Evolutionary conservation across 2,113 vertebrate species (phyloP).

Genomic region (Corythaixoides concolor): DNA sequence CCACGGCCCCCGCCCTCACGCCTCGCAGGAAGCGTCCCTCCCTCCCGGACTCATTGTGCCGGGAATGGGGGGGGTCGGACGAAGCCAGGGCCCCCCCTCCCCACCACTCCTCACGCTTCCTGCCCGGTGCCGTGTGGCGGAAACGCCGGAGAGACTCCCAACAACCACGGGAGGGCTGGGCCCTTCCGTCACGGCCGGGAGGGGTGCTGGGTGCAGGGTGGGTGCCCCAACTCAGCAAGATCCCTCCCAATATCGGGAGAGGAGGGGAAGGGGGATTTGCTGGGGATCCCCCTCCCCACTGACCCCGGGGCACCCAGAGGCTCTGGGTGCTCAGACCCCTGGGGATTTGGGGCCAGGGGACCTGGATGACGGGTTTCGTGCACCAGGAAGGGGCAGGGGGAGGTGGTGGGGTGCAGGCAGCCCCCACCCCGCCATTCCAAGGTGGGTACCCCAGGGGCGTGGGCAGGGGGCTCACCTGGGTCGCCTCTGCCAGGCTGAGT

Average conservation of each 20-base stretch:
- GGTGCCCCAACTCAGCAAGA: neutral
- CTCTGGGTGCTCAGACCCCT: neutral
- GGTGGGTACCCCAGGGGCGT: accelerated
- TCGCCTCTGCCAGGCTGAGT: neutral
- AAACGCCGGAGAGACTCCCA: slow-evolving; percentile 23
- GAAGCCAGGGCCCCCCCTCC: neutral
- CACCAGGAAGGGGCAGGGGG: neutral
- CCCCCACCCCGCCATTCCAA: neutral
- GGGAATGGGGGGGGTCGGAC: neutral
- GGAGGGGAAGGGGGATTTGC: neutral
- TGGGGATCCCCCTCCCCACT: neutral
- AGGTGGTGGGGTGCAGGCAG: neutral
- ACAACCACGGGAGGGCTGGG: neutral
- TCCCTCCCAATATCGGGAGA: neutral
- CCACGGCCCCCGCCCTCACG: neutral
- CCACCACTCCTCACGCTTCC: neutral
- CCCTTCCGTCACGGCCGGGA: neutral
- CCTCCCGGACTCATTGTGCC: slow-evolving; percentile 15
- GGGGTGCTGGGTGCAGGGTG: neutral
- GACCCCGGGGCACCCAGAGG: too few species aligned
- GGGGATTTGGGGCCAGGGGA: neutral
- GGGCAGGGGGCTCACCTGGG: slow-evolving; percentile 41
- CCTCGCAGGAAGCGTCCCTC: slow-evolving; percentile 34
- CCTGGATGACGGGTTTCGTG: neutral
- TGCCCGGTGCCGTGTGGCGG: slow-evolving; percentile 1